Percentiles rank a stretch among this genome's conserved stretches.
These are phyloP conservation scores for Acromyrmex heyeri DNA, from an alignment of 1,140 invertebrate species.

Conservation along the genomic window DNA sequence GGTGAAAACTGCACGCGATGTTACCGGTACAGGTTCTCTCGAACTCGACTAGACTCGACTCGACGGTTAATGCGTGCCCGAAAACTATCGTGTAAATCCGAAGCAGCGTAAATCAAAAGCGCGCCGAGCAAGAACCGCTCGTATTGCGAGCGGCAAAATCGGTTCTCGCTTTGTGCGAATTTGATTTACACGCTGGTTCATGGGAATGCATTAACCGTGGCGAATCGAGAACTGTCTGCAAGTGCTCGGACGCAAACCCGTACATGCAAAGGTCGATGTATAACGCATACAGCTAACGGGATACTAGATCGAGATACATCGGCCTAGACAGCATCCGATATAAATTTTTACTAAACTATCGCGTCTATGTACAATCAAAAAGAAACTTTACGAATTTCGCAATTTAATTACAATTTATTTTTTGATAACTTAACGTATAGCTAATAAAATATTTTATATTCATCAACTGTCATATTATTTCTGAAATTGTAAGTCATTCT, in stretches of 20 bases:
- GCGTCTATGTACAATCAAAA: neutral
- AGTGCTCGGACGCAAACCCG: slow-evolving; percentile 16
- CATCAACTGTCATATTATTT: neutral
- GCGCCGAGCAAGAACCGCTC: slow-evolving; percentile 44
- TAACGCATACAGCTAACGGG: neutral
- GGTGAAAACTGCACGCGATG: slow-evolving; percentile 56
- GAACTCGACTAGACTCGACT: neutral
- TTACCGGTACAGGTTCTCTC: slow-evolving; percentile 33
- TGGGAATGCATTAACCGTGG: slow-evolving; percentile 57
- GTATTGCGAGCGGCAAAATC: slow-evolving; percentile 51
- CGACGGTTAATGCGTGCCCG: slow-evolving; percentile 40
- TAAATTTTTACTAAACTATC: slow-evolving; percentile 8
- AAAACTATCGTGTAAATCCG: slow-evolving; percentile 51
- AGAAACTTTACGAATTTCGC: neutral
- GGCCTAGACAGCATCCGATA: neutral
- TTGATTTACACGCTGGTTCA: slow-evolving; percentile 59
- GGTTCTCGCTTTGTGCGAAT: slow-evolving; percentile 53
- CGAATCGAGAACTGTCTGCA: slow-evolving; percentile 53
- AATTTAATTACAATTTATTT: slow-evolving; percentile 10
- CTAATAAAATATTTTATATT: neutral
- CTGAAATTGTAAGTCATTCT: neutral
- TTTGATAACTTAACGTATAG: neutral
- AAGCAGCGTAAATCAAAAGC: slow-evolving; percentile 62
- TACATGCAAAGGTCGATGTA: neutral
- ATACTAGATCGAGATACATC: neutral